Base-by-base conservation (phyloP, 2,113 vertebrate species). In the Panurus biarmicus region DNA sequence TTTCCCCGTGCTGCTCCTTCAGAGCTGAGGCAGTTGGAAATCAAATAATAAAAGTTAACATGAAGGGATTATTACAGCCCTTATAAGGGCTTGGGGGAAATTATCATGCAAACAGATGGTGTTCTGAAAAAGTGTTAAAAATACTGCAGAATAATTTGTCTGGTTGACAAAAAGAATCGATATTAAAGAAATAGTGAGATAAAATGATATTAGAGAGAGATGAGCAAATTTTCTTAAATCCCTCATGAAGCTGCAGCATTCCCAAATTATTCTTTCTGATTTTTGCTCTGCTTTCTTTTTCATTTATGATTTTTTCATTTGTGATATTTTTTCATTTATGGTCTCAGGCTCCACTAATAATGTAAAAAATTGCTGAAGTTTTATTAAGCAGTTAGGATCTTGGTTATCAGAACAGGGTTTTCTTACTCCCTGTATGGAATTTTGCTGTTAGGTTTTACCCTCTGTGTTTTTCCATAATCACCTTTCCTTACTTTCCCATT, bases 1-100 rank as follows among this genome's bases (percentile, higher is more conserved):
- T 90, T 72, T 56, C 89, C 83, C 72, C 1, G 3, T 8, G 35
- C 36, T 18, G 8, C 40, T 80, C 16, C 56, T 92, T 78, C 4
- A 0, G 65, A 89, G 71, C 70, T 71, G 8, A 81, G 42, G 61
- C 75, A 89, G 38, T 23, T 84, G 70, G 60, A 89, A 94, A 95
- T 81, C 62, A 94, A 87, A 91, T 92, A 86, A 90, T 71, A 60
- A 84, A 96, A 73, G 44, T 95, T 91, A 83, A 76, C 58, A 38
- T 12, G 62, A 94, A 80, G 33, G 18, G 67, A 87, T 96, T 83
- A 95, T 75, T 85, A 21, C 47, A 87, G 28, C 16, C 82, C 85
- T 94, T 82, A 79, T 92, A 93, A 87, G 60, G 75, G 89, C 50
- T 88, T 93, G 14, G 38, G 76, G 69, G n/a, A 89, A 94, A 95